Evolutionary conservation across 2,797 vertebrate species (phyloP).

Genomic region (Knipowitschia caucasica): DNA sequence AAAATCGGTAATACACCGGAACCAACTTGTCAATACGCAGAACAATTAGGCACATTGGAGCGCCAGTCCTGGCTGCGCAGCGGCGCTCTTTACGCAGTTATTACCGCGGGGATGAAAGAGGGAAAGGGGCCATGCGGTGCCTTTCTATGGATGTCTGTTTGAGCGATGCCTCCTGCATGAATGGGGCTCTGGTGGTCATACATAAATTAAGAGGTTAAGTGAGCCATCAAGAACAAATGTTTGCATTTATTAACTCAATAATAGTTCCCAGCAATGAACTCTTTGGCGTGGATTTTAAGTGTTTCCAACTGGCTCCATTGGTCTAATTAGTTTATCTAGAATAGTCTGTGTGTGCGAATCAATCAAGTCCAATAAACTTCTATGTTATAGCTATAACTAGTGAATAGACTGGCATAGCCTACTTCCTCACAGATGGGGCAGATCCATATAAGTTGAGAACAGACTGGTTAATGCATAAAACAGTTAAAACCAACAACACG

Average conservation of each 20-base stretch:
- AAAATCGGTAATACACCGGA: slow-evolving; percentile 86
- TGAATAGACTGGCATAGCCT: too few relatives aligned
- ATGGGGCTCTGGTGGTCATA: slow-evolving; percentile 64
- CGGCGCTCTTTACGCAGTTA: slow-evolving; percentile 73
- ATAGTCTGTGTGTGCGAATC: slow-evolving; percentile 14
- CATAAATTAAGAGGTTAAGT: slow-evolving; percentile 76
- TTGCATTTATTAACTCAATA: slow-evolving; percentile 67
- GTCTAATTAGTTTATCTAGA: slow-evolving; percentile 5
- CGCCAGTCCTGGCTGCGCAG: slow-evolving; percentile 75
- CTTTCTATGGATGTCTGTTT: slow-evolving; percentile 50
- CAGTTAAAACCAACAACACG: slow-evolving; percentile 25
- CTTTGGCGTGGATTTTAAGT: slow-evolving; percentile 28
- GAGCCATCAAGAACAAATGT: slow-evolving; percentile 71
- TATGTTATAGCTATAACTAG: neutral
- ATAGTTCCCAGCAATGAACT: slow-evolving; percentile 44
- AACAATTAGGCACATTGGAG: slow-evolving; percentile 82
- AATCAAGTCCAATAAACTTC: slow-evolving; percentile 29
- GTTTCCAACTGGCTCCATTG: slow-evolving; percentile 22
- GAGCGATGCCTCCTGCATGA: slow-evolving; percentile 63
- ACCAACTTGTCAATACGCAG: slow-evolving; percentile 77
- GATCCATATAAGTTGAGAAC: neutral
- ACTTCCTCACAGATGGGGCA: neutral
- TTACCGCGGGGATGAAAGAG: slow-evolving; percentile 72
- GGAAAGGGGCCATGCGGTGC: slow-evolving; percentile 53
- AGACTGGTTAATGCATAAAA: neutral